These are phyloP conservation scores for Crotalus viridis DNA, from an alignment of 2,113 vertebrate species.

Conservation along the genomic window DNA sequence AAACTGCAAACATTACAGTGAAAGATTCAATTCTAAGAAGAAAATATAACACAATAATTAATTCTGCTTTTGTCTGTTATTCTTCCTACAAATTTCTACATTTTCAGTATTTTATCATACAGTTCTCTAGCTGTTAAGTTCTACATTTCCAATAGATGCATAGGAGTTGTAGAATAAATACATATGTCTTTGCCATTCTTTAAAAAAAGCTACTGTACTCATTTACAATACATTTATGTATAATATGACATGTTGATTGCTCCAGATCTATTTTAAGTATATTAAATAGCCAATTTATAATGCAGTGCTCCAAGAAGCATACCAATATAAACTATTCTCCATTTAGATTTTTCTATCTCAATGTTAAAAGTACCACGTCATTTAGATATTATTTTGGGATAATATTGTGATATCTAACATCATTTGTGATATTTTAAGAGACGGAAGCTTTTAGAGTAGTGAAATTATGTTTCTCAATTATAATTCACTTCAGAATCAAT, in stretches of 20 bases:
- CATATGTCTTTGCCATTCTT: not conserved
- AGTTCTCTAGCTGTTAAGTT: not conserved
- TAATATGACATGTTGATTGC: not conserved
- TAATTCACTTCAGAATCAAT: constrained; percentile 9
- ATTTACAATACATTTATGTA: not conserved
- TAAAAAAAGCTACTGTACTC: not conserved
- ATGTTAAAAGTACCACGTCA: not conserved
- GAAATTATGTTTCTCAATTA: constrained; percentile 3
- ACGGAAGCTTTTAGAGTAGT: not conserved
- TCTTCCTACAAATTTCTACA: not conserved
- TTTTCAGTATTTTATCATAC: not conserved
- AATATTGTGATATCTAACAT: not conserved
- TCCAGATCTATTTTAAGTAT: not conserved
- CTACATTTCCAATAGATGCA: not conserved
- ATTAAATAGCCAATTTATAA: not conserved
- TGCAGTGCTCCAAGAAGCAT: not conserved
- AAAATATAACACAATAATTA: not conserved
- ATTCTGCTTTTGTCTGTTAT: not conserved
- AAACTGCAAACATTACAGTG: not conserved
- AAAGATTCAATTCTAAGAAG: not conserved
- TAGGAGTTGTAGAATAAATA: not conserved
- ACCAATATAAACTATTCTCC: not conserved
- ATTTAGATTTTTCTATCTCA: not conserved
- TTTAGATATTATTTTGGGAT: not conserved
- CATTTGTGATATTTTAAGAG: not conserved